Evolutionary conservation across 1,140 invertebrate species (phyloP), one percentile per base, ranked within the genome.

Genomic region (Araneus ventricosus): DNA sequence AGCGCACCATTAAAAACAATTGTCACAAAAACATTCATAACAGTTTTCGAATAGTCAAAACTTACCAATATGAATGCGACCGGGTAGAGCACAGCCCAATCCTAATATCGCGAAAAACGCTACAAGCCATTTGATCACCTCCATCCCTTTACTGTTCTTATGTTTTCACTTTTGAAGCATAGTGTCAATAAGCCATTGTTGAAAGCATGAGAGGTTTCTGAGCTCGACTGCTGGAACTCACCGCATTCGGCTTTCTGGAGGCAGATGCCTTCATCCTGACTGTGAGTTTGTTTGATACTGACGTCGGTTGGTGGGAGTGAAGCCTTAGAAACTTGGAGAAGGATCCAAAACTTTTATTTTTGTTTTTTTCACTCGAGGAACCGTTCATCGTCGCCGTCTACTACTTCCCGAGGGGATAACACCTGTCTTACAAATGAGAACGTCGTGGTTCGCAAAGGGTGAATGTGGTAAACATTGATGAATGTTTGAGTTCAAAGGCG

Each of bases 41-140:
- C 6, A 24, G 20, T 39, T 6, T 80, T 82, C 8, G 1, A 7
- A 41, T 82, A 24, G 6, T 45, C 24, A 84, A 84, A 27, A 27
- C 88, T 90, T 80, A 90, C 88, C 88, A 4, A 90, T 67, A 80
- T 90, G 88, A 24, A 90, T 90, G 27, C 88, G 67, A n/a, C 14
- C 37, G 4, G 88, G 88, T 17, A 90, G 17, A 52, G 70, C 24
- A n/a, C 24, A 59, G 17, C 17, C n/a, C 27, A 90, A n/a, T 59
- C 70, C 88, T 8, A 79, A 10, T 22, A 90, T 17, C 4, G 41
- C 27, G 14, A 37, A n/a, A 1, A 52, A 27, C 24, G 22, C 7
- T 30, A 57, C 5, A 39, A 80, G 45, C 67, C 88, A 90, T n/a
- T 57, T 59, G 20, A 79, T 7, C 7, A 59, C 3, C 41, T 41